Percentiles rank a stretch among this genome's conserved stretches.
These are phyloP conservation scores for Calcarius lapponicus DNA, from an alignment of 2,797 vertebrate species.

Conservation along the genomic window DNA sequence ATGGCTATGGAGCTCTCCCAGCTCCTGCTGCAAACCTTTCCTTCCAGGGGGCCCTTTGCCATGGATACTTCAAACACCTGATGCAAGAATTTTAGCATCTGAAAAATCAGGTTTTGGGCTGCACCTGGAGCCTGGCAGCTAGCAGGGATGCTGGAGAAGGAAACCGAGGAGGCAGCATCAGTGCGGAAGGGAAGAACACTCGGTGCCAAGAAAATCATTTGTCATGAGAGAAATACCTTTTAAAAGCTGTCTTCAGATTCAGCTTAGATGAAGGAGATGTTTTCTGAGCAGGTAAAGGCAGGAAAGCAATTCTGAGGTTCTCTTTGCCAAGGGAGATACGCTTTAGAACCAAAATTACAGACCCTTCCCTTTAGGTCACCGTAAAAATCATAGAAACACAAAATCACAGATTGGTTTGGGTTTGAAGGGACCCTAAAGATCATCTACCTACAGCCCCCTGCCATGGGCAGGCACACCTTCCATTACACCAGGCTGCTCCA, in stretches of 20 bases:
- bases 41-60: not conserved
- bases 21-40: not conserved
- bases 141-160: accelerated
- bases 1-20: not conserved
- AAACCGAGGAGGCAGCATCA: not conserved
- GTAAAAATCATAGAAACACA: not conserved
- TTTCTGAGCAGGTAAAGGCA: not conserved
- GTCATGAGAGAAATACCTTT: not conserved
- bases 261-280: not conserved
- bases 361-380: not conserved
- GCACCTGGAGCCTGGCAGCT: not conserved
- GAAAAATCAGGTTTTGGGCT: not conserved
- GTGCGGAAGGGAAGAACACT: not conserved
- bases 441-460: not conserved
- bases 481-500: not conserved
- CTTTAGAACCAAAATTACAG: not conserved
- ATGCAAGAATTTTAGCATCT: not conserved
- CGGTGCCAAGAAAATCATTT: not conserved
- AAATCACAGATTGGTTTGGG: not conserved
- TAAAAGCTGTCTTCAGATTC: not conserved
- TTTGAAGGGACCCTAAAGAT: not conserved
- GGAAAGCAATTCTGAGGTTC: not conserved
- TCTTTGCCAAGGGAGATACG: not conserved
- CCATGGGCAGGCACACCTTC: not conserved
- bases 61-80: not conserved